phyloP scores from a whole-genome alignment of 2,888 invertebrate species.

The Acrocyrtus sp. region DNA sequence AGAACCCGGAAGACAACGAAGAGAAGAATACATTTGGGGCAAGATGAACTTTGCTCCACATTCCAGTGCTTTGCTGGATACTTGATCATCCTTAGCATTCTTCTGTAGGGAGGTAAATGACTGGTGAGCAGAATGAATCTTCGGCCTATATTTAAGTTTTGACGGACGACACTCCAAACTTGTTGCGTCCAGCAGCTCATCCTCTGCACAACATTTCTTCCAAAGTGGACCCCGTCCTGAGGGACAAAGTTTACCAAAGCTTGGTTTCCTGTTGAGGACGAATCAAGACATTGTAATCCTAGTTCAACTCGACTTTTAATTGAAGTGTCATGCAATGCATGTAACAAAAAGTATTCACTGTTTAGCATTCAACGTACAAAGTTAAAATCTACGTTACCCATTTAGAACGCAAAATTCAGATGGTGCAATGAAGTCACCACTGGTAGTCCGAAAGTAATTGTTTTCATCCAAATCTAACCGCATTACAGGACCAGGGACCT shows the following conservation, averaged over 20 bases:
- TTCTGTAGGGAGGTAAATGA: conserved; percentile 11
- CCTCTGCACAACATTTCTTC: conserved; percentile 25
- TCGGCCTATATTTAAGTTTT: conserved; percentile 14
- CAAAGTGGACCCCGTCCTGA: conserved; percentile 13
- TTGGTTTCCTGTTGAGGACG: conserved; percentile 2
- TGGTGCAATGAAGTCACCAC: conserved; percentile 12
- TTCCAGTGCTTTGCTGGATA: neutral
- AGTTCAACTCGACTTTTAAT: too few species aligned
- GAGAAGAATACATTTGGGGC: conserved; percentile 14
- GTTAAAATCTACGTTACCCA: too few species aligned
- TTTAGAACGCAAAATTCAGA: conserved; percentile 14
- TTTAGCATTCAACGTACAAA: too few species aligned
- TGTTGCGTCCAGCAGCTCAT: conserved; percentile 20
- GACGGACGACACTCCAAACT: conserved; percentile 21
- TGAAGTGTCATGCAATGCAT: too few species aligned
- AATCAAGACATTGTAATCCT: too few species aligned
- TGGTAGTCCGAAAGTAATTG: neutral
- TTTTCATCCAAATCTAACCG: conserved; percentile 8
- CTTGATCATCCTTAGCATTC: neutral
- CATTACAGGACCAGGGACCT: conserved; percentile 18
- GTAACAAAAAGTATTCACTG: too few species aligned
- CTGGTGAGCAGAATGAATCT: neutral
- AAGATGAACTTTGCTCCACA: conserved; percentile 4
- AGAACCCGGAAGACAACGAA: conserved; percentile 21
- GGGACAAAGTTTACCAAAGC: conserved; percentile 21